Conservation (phyloP, 1,140 invertebrate species). For the Bombus pyrosoma region DNA sequence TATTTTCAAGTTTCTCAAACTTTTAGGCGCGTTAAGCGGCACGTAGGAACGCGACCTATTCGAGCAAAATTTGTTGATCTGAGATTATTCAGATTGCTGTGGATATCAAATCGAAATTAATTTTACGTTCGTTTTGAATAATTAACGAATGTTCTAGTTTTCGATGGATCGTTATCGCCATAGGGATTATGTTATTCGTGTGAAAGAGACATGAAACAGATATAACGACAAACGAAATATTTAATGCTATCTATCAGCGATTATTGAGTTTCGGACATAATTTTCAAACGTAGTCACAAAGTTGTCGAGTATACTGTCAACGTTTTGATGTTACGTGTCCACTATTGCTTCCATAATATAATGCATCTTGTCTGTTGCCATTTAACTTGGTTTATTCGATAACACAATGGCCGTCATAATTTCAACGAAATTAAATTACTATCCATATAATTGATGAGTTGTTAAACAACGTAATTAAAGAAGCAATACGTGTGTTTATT, state of each 20-base stretch:
- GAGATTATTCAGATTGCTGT: not conserved
- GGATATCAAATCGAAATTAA: not conserved
- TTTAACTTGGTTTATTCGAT: not conserved
- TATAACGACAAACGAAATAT: too few relatives aligned
- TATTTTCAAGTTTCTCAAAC: not conserved
- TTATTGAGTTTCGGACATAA: not conserved
- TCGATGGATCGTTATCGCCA: not conserved
- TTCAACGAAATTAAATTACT: not conserved
- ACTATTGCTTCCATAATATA: not conserved
- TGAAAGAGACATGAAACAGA: not conserved
- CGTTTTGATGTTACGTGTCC: not conserved
- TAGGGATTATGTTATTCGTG: not conserved
- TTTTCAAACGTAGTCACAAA: not conserved
- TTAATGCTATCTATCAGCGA: not conserved
- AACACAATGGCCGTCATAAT: not conserved
- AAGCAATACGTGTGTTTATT: not conserved
- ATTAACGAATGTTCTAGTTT: not conserved
- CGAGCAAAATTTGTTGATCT: not conserved
- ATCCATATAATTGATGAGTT: not conserved
- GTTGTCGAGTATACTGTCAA: not conserved
- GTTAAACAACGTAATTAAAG: not conserved
- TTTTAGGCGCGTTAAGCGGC: not conserved
- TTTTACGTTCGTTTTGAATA: not conserved
- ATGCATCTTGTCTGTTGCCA: not conserved
- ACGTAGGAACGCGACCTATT: not conserved